Evolutionary conservation across 2,888 invertebrate species (phyloP).

Genomic region (Orthonevra nobilis): DNA sequence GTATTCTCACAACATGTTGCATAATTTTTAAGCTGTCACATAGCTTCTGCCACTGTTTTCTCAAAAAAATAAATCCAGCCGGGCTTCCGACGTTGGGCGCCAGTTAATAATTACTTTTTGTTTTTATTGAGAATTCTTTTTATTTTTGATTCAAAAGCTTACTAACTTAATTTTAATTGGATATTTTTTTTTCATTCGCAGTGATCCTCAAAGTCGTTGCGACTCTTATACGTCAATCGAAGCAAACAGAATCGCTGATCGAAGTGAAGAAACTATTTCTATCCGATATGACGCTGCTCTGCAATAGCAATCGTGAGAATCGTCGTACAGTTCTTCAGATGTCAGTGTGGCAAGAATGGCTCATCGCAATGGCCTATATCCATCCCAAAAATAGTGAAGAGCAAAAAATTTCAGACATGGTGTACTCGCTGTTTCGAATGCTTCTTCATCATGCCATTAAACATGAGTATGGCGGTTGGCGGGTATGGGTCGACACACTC

Average conservation of each 20-base stretch:
- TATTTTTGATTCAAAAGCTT: no score
- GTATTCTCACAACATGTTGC: no score
- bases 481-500: constrained; percentile 99
- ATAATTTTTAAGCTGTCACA: no score
- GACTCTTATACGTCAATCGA: constrained; percentile 96
- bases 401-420: constrained; percentile 98
- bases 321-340: constrained; percentile 98
- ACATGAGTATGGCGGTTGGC: constrained; percentile 99
- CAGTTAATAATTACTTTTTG: no score
- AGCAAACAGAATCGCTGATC: constrained; percentile 93
- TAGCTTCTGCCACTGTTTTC: no score
- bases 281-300: constrained; percentile 98
- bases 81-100: no score
- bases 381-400: constrained; percentile 97
- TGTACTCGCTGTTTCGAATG: constrained; percentile 98
- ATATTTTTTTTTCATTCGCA: constrained; percentile 76
- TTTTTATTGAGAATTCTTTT: no score
- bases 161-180: no score
- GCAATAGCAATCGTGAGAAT: constrained; percentile 98
- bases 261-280: constrained; percentile 98
- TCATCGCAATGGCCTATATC: constrained; percentile 98
- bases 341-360: constrained; percentile 99
- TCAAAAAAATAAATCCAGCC: no score
- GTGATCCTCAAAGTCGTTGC: constrained; percentile 99
- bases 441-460: constrained; percentile 99